Evolutionary conservation across 64 coral and sea anemone species (phyloP).

Genomic region (Montipora foliosa): DNA sequence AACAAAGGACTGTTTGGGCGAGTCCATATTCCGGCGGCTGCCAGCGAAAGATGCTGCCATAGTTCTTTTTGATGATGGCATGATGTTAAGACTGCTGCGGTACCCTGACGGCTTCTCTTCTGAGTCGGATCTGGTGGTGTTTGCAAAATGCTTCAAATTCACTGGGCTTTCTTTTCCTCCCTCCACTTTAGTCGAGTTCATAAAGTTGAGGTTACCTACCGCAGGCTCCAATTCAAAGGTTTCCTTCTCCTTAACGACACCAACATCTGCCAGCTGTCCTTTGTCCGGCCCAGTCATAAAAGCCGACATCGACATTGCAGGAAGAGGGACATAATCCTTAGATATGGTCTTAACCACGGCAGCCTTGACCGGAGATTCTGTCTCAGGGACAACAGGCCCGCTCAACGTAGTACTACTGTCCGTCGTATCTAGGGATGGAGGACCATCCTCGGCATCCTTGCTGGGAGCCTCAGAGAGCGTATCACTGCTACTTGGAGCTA

Average conservation of each 20-base stretch:
- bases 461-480: background rate
- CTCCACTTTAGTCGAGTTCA: background rate
- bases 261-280: background rate
- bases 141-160: background rate
- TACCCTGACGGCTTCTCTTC: slow-evolving; percentile 13
- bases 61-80: slow-evolving; percentile 14
- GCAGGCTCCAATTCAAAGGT: background rate
- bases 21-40: slow-evolving; percentile 6
- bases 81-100: slow-evolving; percentile 37
- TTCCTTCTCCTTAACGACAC: slow-evolving; percentile 6
- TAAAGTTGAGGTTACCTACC: background rate
- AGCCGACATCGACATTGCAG: background rate
- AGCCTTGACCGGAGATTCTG: slow-evolving; percentile 57
- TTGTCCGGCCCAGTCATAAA: background rate
- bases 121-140: background rate
- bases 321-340: slow-evolving; percentile 35
- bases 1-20: slow-evolving; percentile 34
- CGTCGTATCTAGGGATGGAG: background rate
- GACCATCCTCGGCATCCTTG: background rate
- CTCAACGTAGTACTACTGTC: background rate
- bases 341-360: slow-evolving; percentile 59
- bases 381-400: slow-evolving; percentile 33
- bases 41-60: slow-evolving; percentile 32
- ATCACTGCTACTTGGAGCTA: background rate
- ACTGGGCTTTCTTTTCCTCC: background rate